phyloP scores from a whole-genome alignment of 2,888 invertebrate genomes.

The Cepaea hortensis region DNA sequence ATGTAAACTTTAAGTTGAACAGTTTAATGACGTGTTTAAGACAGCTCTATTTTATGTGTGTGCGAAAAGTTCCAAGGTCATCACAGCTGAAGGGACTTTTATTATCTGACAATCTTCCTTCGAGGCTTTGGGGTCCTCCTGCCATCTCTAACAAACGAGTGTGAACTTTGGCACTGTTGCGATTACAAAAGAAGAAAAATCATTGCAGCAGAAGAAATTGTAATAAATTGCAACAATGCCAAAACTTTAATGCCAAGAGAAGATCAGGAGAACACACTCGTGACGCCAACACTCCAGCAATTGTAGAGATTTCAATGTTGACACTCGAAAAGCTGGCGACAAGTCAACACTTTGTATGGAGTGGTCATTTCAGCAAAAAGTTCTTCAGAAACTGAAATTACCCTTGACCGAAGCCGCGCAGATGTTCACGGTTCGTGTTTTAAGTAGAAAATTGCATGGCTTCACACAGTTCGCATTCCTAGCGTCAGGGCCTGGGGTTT shows the following conservation, averaged over 20 bases:
- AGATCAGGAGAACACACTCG: not conserved
- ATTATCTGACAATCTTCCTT: too few species aligned
- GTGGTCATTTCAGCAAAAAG: constrained; percentile 17
- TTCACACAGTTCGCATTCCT: constrained; percentile 22
- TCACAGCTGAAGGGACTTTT: too few species aligned
- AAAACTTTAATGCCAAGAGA: not conserved
- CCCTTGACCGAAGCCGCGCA: constrained; percentile 2
- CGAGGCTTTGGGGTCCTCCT: too few species aligned
- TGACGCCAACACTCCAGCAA: not conserved
- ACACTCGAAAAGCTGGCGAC: constrained; percentile 23
- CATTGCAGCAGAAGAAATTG: not conserved
- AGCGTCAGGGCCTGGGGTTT: constrained; percentile 7
- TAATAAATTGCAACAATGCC: constrained; percentile 27
- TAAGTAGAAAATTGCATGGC: constrained; percentile 32
- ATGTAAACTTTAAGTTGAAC: too few species aligned
- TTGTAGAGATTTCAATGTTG: constrained; percentile 9
- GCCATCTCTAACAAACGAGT: not conserved
- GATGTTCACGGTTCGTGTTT: constrained; percentile 5
- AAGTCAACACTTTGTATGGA: constrained; percentile 11
- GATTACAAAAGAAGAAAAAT: not conserved
- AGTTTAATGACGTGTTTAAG: too few species aligned
- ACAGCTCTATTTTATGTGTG: too few species aligned
- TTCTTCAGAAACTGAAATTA: constrained; percentile 11
- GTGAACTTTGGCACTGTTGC: not conserved
- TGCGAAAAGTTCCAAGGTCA: too few species aligned